phyloP scores from a whole-genome alignment of 2,888 invertebrate species.

The Argyresthia albistria region DNA sequence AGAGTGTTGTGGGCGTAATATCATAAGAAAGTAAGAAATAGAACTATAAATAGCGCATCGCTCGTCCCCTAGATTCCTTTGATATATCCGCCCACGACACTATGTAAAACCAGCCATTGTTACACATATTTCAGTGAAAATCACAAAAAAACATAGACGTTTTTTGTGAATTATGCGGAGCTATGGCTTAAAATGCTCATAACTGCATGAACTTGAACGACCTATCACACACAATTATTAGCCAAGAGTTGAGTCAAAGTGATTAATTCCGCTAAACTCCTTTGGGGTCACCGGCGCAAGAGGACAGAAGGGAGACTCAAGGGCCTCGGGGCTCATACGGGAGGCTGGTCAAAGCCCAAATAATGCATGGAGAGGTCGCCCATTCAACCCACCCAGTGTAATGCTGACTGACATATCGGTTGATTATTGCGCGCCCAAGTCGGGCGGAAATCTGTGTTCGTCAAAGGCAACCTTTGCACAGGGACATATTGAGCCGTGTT shows the following conservation, averaged over 20 bases:
- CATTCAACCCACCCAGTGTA: slow-evolving; percentile 25
- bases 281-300: background rate
- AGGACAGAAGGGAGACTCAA: background rate
- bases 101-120: too few relatives aligned
- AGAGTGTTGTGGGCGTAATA: too few relatives aligned
- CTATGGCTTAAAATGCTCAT: too few relatives aligned
- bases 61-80: too few relatives aligned
- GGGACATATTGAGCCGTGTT: background rate
- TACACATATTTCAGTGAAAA: too few relatives aligned
- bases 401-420: slow-evolving; percentile 28
- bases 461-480: slow-evolving; percentile 42
- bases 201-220: too few relatives aligned
- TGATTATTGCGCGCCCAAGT: slow-evolving; percentile 34
- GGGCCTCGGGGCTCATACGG: slow-evolving; percentile 19
- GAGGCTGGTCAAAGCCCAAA: slow-evolving; percentile 45
- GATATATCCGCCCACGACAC: too few relatives aligned
- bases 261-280: slow-evolving; percentile 1
- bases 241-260: background rate
- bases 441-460: slow-evolving; percentile 30
- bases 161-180: too few relatives aligned
- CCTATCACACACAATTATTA: background rate
- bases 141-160: too few relatives aligned
- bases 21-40: too few relatives aligned
- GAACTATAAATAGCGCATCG: too few relatives aligned
- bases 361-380: slow-evolving; percentile 30